Evolutionary conservation across 2,113 vertebrate genomes (phyloP).

Genomic region (Noturus placidus): DNA sequence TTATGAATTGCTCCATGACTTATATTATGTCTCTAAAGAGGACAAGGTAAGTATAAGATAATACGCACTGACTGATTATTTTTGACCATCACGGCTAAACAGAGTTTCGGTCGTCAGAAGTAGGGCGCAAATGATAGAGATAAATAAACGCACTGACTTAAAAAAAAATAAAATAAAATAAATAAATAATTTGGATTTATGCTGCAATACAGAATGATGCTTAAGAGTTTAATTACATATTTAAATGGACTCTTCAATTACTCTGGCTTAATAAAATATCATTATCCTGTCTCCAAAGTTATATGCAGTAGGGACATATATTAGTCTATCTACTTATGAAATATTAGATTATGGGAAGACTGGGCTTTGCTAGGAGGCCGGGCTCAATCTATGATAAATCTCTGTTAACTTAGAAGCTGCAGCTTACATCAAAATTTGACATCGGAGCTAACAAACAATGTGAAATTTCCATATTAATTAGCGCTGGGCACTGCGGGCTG

Average conservation of each 20-base stretch:
- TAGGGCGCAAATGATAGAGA: constrained; percentile 78
- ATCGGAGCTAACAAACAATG: constrained; percentile 75
- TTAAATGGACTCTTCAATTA: constrained; percentile 93
- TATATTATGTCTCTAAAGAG: not conserved
- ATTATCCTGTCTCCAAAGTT: constrained; percentile 85
- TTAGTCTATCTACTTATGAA: constrained; percentile 74
- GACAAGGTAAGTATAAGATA: not conserved
- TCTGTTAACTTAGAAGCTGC: constrained; percentile 75
- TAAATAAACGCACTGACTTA: constrained; percentile 83
- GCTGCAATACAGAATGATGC: constrained; percentile 87
- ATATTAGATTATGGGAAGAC: constrained; percentile 71
- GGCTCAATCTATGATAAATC: constrained; percentile 73
- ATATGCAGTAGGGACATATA: constrained; percentile 73
- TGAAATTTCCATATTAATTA: constrained; percentile 82
- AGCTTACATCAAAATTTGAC: constrained; percentile 75
- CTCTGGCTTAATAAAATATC: constrained; percentile 85
- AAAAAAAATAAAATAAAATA: too few species aligned
- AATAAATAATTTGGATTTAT: constrained; percentile 79
- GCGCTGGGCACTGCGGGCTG: constrained; percentile 62
- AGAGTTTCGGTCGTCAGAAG: constrained; percentile 77
- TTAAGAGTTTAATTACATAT: constrained; percentile 96
- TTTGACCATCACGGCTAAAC: constrained; percentile 66
- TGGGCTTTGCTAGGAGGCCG: constrained; percentile 65
- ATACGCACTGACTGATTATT: not conserved
- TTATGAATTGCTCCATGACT: not conserved